Percentiles rank a stretch among this genome's conserved stretches.
phyloP scores from a whole-genome alignment of 1,140 invertebrate genomes.

The Ceratosolen solmsi region DNA sequence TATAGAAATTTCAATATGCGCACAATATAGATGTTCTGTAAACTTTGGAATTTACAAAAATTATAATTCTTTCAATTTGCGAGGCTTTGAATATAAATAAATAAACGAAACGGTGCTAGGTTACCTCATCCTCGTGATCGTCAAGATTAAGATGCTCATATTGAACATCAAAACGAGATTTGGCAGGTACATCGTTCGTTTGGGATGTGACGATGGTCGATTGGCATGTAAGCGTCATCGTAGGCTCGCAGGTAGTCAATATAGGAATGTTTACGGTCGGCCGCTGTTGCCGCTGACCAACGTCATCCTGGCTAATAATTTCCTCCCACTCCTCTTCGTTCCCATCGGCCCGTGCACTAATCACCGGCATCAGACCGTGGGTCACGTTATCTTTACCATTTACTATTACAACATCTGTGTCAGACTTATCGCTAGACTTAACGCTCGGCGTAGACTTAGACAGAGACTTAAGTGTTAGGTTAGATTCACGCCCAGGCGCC shows the following conservation, averaged over 20 bases:
- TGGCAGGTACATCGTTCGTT: constrained; percentile 72
- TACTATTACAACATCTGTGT: constrained; percentile 54
- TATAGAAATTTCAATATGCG: no score
- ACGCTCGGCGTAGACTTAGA: constrained; percentile 70
- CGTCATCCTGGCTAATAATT: constrained; percentile 32
- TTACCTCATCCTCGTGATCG: constrained; percentile 45
- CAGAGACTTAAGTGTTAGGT: constrained; percentile 54
- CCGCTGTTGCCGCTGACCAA: not conserved
- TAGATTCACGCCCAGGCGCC: constrained; percentile 65
- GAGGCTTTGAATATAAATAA: not conserved
- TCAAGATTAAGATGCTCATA: constrained; percentile 48
- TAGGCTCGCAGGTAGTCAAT: constrained; percentile 64
- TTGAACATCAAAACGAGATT: constrained; percentile 54
- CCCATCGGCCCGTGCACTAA: not conserved
- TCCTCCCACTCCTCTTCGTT: constrained; percentile 4
- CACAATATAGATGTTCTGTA: no score
- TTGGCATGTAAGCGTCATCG: constrained; percentile 74
- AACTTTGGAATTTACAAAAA: no score
- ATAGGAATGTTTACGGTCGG: constrained; percentile 69
- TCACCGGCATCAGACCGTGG: constrained; percentile 7
- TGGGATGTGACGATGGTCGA: constrained; percentile 72
- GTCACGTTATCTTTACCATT: constrained; percentile 35
- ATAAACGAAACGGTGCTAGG: not conserved
- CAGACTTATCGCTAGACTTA: constrained; percentile 71
- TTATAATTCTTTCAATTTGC: not conserved